A percentile compares a stretch with the other conserved stretches of the same genome.
phyloP scores from a whole-genome alignment of 2,797 vertebrate species.

The Anableps anableps region DNA sequence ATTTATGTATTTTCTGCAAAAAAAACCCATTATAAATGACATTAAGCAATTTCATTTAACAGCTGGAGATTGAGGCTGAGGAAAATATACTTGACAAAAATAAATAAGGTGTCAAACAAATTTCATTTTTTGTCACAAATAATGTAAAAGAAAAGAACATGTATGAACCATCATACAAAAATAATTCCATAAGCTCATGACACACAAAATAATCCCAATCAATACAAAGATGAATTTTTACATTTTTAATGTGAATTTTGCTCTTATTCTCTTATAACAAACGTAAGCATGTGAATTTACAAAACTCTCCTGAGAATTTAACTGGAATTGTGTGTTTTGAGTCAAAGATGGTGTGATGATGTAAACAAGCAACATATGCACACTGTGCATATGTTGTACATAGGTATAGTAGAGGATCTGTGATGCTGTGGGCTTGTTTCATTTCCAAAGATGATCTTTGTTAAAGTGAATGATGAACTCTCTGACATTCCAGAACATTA shows the following conservation, averaged over 20 bases:
- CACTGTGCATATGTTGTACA: no score
- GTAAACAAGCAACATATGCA: background rate
- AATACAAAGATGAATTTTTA: background rate
- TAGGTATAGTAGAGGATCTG: no score
- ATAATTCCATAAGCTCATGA: background rate
- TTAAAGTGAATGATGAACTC: no score
- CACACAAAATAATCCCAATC: background rate
- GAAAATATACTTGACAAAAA: background rate
- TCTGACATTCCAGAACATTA: no score
- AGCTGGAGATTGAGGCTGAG: background rate
- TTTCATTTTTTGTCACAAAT: background rate
- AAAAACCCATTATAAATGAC: background rate
- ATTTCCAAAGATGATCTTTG: no score
- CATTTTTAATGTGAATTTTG: background rate
- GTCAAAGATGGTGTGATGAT: no score
- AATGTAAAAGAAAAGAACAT: background rate
- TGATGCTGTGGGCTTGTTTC: no score
- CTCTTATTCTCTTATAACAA: background rate
- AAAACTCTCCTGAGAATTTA: background rate
- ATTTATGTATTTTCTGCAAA: conserved; percentile 3
- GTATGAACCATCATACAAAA: background rate
- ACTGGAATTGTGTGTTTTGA: background rate
- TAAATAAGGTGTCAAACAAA: conserved; percentile 1
- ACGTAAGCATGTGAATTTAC: background rate
- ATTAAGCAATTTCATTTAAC: conserved; percentile 2